Evolutionary conservation across 1,140 invertebrate genomes (phyloP).

Genomic region (Yoshiicerus persimilis): DNA sequence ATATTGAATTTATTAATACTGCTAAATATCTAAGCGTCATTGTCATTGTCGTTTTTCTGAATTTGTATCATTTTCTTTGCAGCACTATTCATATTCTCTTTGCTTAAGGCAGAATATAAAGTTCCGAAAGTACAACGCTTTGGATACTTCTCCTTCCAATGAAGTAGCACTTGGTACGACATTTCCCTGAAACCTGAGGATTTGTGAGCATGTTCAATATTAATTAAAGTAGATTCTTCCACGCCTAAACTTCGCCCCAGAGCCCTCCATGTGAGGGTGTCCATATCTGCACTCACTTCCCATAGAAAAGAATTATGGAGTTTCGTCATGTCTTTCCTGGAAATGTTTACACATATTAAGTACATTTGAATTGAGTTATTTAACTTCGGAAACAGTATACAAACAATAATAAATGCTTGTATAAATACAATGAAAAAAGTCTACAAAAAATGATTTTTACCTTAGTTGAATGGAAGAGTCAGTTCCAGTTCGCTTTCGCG

Average conservation of each 20-base stretch:
- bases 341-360: not conserved
- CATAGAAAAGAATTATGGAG: conserved; percentile 49
- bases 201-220: conserved; percentile 49
- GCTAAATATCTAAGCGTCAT: too few species aligned
- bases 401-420: not conserved
- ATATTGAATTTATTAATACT: too few species aligned
- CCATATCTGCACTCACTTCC: conserved; percentile 48
- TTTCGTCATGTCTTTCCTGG: conserved; percentile 28
- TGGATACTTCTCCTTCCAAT: conserved; percentile 50
- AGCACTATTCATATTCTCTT: conserved; percentile 50
- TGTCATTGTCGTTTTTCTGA: not conserved
- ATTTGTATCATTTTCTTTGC: conserved; percentile 48
- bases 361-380: not conserved
- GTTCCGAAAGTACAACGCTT: conserved; percentile 50
- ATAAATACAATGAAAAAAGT: not conserved
- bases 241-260: conserved; percentile 50
- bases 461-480: not conserved
- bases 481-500: not conserved
- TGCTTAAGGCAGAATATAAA: conserved; percentile 48
- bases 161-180: conserved; percentile 51
- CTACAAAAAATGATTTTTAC: not conserved
- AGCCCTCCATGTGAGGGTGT: conserved; percentile 47
- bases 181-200: conserved; percentile 50
- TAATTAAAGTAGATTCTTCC: conserved; percentile 49
- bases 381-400: not conserved